These are phyloP conservation scores for Neosalanx taihuensis DNA, from an alignment of 2,797 vertebrate species.

Conservation along the genomic window DNA sequence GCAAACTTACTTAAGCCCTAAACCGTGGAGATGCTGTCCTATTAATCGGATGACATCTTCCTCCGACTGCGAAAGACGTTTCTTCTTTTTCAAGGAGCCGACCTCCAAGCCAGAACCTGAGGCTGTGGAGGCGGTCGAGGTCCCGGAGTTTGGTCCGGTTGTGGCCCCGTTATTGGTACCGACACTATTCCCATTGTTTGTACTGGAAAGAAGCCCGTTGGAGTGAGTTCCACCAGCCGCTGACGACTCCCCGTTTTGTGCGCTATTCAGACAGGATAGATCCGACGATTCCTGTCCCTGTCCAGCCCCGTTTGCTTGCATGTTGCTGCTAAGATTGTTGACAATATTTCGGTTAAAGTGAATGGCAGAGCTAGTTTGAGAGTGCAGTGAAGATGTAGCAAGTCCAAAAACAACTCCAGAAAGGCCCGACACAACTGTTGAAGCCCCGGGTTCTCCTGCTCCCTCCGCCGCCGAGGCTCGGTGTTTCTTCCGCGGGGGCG, in stretches of 20 bases:
- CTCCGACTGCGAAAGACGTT: slow-evolving; percentile 92
- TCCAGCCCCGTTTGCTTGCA: slow-evolving; percentile 94
- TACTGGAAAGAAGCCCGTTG: slow-evolving; percentile 75
- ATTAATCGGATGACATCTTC: slow-evolving; percentile 98
- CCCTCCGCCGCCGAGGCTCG: slow-evolving; percentile 99
- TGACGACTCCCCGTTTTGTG: slow-evolving; percentile 91
- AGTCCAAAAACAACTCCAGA: slow-evolving; percentile 77
- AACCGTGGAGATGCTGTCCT: slow-evolving; percentile 95
- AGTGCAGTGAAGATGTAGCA: slow-evolving; percentile 72
- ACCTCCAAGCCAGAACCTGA: slow-evolving; percentile 72
- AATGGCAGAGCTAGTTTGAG: slow-evolving; percentile 77
- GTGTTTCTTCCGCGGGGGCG: slow-evolving; percentile 99
- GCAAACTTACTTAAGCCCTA: slow-evolving; percentile 95
- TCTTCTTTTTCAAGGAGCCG: slow-evolving; percentile 91
- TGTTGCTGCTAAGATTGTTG: slow-evolving; percentile 75
- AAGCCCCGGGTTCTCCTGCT: slow-evolving; percentile 98
- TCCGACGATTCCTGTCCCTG: slow-evolving; percentile 80
- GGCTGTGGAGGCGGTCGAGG: slow-evolving; percentile 68
- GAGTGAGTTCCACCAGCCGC: slow-evolving; percentile 76
- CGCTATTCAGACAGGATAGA: slow-evolving; percentile 71
- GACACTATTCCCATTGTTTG: slow-evolving; percentile 76
- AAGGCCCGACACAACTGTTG: slow-evolving; percentile 86
- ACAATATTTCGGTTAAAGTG: slow-evolving; percentile 76
- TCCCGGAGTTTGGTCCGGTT: slow-evolving; percentile 66
- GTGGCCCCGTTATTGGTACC: slow-evolving; percentile 83